These are phyloP conservation scores for Ganaspis brasiliensis DNA, from an alignment of 2,888 invertebrate species.

Conservation along the genomic window DNA sequence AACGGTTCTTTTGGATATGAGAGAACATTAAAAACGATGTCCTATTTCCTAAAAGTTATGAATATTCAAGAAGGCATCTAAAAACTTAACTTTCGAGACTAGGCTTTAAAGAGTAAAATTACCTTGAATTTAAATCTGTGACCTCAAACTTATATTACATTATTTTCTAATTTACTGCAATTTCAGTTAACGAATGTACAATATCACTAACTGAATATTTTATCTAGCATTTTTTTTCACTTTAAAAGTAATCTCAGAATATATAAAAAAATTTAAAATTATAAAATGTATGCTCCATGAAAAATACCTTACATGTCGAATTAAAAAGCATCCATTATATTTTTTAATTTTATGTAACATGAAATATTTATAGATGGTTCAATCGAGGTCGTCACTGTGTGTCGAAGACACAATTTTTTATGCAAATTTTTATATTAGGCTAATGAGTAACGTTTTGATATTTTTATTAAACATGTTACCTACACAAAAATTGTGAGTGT, in stretches of 20 bases:
- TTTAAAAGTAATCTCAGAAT: neutral
- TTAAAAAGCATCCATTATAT: conserved; percentile 19
- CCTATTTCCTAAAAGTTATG: conserved; percentile 20
- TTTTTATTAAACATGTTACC: neutral
- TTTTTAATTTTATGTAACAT: conserved; percentile 1
- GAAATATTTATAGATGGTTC: conserved; percentile 34
- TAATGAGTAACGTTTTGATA: neutral
- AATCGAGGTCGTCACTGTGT: conserved; percentile 38
- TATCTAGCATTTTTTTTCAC: neutral
- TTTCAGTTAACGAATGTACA: neutral
- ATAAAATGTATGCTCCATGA: neutral
- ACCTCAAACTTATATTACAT: neutral
- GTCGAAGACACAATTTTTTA: conserved; percentile 16
- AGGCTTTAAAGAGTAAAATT: conserved; percentile 12
- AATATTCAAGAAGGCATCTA: conserved; percentile 1
- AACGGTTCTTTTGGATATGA: neutral
- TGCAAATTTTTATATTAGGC: conserved; percentile 7
- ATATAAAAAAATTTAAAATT: neutral
- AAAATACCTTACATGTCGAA: neutral
- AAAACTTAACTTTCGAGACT: neutral
- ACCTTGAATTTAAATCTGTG: conserved; percentile 10
- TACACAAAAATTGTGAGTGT: too few relatives aligned
- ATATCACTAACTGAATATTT: neutral
- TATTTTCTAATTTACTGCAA: neutral
- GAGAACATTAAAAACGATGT: conserved; percentile 21